Evolutionary conservation across 2,113 vertebrate genomes (phyloP).

Genomic region (Haliaeetus leucogaster): DNA sequence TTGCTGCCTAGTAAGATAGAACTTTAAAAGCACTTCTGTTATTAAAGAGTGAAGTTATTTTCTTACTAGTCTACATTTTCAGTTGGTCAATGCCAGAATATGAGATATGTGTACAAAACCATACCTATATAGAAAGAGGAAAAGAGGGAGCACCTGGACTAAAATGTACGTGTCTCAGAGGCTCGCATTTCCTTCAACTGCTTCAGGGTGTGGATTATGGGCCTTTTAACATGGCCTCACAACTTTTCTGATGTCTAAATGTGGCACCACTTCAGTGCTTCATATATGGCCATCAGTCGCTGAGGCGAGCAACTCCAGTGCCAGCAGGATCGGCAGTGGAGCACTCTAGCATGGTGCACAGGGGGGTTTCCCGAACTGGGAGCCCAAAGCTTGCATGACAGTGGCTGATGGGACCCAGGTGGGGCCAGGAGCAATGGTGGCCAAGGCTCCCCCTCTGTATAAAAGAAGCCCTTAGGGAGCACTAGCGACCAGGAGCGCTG

Average conservation of each 20-base stretch:
- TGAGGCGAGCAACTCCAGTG: fast-evolving
- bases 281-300: background rate
- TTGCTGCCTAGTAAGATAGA: background rate
- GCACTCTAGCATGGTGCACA: fast-evolving
- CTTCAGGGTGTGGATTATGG: background rate
- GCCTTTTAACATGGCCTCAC: background rate
- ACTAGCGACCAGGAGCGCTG: too few relatives aligned
- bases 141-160: background rate
- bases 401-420: too few relatives aligned
- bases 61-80: background rate
- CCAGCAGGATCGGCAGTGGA: fast-evolving
- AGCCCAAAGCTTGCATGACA: too few relatives aligned
- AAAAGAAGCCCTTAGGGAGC: background rate
- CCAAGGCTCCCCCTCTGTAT: background rate
- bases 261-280: background rate
- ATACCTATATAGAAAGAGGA: background rate
- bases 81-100: background rate
- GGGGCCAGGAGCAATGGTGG: background rate
- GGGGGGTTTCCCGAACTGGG: background rate
- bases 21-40: background rate
- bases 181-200: background rate
- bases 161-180: fast-evolving
- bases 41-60: background rate
- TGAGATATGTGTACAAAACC: background rate
- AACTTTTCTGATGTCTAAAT: background rate